Conservation (phyloP, 2,888 invertebrate genomes). For the Protula sp. region DNA sequence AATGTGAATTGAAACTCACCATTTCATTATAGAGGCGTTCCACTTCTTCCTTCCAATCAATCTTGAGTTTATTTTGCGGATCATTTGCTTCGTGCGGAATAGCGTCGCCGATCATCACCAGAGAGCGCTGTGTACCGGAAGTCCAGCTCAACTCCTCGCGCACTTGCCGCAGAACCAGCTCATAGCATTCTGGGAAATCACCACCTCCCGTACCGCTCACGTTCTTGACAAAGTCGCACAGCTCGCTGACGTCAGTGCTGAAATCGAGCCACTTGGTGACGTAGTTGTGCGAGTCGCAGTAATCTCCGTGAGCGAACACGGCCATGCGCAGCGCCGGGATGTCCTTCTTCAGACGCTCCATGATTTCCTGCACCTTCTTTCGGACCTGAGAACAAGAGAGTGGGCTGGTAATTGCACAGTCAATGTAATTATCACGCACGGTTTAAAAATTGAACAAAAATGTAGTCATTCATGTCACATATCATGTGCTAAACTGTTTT, state of each 20-base stretch:
- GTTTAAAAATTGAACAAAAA: too few relatives aligned
- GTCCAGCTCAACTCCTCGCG: too few relatives aligned
- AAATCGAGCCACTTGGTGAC: slow-evolving; percentile 41
- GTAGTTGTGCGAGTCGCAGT: slow-evolving; percentile 39
- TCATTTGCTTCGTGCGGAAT: too few relatives aligned
- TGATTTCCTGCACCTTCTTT: slow-evolving; percentile 37
- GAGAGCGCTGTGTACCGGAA: too few relatives aligned
- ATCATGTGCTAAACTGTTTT: neutral
- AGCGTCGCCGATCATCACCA: too few relatives aligned
- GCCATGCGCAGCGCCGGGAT: slow-evolving; percentile 40
- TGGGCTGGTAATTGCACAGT: too few relatives aligned
- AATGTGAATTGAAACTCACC: neutral
- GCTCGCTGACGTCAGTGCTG: slow-evolving; percentile 29
- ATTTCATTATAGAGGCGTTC: neutral
- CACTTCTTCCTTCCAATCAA: slow-evolving; percentile 35
- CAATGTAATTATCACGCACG: too few relatives aligned
- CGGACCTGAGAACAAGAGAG: too few relatives aligned
- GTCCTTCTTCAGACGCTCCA: slow-evolving; percentile 41
- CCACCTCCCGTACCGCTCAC: slow-evolving; percentile 42
- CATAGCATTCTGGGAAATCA: too few relatives aligned
- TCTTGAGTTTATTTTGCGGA: slow-evolving; percentile 28
- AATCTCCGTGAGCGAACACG: slow-evolving; percentile 47
- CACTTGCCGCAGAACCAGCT: slow-evolving; percentile 36
- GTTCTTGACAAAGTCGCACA: slow-evolving; percentile 35
- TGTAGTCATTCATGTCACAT: too few relatives aligned